Conservation (phyloP, 2,113 vertebrate species). For the Aix galericulata region DNA sequence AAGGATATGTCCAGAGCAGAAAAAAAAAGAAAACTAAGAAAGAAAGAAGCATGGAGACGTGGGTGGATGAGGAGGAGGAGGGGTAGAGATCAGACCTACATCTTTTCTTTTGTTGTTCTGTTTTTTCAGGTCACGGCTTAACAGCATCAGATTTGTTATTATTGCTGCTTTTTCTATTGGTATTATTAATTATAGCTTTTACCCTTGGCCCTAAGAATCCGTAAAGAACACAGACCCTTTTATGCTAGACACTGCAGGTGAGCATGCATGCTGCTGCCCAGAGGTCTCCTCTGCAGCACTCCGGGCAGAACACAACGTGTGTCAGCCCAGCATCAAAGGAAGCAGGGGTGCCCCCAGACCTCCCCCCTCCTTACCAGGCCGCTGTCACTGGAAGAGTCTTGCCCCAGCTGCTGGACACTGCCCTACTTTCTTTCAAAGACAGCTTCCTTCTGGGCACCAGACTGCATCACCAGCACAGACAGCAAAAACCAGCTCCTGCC, state of each 20-base stretch:
- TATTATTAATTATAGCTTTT: neutral
- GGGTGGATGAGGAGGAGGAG: neutral
- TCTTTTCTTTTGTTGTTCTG: neutral
- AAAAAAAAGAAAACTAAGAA: constrained; percentile 25
- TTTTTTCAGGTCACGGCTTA: constrained; percentile 32
- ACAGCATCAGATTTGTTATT: neutral
- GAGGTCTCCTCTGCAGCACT: neutral
- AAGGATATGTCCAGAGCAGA: constrained; percentile 48
- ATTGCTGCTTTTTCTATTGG: neutral
- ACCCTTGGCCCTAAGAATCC: neutral
- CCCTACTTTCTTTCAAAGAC: neutral
- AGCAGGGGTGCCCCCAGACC: neutral
- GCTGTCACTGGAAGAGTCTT: neutral
- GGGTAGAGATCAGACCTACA: neutral
- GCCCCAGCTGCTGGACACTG: neutral
- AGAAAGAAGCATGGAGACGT: neutral
- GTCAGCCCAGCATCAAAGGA: neutral
- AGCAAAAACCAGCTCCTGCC: neutral
- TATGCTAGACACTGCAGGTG: neutral
- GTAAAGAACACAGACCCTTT: neutral
- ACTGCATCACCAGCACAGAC: neutral
- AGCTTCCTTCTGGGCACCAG: neutral
- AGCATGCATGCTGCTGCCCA: neutral
- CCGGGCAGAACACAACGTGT: fast-evolving
- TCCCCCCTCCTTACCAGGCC: neutral